A percentile compares a stretch with the other conserved stretches of the same genome.
Conservation (phyloP, 2,113 vertebrate species). For the Cryptomyrus ogoouensis region DNA sequence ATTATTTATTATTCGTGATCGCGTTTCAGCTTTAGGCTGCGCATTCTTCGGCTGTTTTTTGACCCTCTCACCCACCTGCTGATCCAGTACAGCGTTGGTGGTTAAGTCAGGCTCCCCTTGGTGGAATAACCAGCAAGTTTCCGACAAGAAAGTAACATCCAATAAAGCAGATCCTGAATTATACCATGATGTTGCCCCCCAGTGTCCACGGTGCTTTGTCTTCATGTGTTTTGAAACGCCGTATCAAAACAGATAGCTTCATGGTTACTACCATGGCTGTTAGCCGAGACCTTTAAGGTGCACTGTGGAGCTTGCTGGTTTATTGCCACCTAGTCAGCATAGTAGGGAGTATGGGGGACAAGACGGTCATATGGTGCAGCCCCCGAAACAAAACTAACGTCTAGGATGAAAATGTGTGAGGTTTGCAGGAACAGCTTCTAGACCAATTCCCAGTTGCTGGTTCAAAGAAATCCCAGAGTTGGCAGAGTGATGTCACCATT, state of each 20-base stretch:
- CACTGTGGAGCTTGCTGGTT: neutral
- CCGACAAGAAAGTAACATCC: neutral
- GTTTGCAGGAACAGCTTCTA: neutral
- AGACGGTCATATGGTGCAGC: neutral
- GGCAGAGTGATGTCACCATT: neutral
- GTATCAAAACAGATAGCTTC: slow-evolving; percentile 3
- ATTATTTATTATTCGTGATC: neutral
- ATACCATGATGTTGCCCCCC: neutral
- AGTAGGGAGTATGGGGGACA: neutral
- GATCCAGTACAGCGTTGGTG: neutral
- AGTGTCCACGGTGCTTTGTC: neutral
- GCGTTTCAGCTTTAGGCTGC: neutral
- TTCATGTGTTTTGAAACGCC: neutral
- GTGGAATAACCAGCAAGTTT: neutral
- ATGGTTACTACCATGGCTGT: neutral
- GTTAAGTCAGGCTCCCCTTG: neutral
- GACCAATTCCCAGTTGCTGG: neutral
- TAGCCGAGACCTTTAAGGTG: neutral
- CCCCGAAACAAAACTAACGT: neutral
- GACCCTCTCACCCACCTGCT: neutral
- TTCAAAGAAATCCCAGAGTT: neutral
- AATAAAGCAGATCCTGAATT: neutral
- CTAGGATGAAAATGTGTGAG: neutral
- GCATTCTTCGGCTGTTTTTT: neutral
- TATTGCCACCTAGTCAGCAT: neutral